phyloP scores from a whole-genome alignment of 2,113 vertebrate species.

The Crotalus viridis region DNA sequence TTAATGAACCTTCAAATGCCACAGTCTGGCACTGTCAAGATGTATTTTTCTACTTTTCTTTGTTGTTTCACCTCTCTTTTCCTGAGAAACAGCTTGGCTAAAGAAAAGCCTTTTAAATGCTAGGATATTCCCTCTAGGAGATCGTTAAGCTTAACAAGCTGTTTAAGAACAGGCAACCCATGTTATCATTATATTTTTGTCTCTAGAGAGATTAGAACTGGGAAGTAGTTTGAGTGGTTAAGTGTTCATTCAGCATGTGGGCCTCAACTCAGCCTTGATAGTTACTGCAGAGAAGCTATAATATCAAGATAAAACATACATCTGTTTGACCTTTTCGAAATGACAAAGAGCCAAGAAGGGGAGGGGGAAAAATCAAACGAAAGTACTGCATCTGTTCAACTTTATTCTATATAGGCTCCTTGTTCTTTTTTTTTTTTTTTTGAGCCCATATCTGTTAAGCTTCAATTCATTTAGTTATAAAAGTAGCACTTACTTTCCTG shows the following conservation, averaged over 20 bases:
- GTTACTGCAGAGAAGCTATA: not conserved
- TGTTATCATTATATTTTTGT: rapidly evolving
- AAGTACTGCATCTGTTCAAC: not conserved
- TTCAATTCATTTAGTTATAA: constrained; percentile 41
- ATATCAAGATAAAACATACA: not conserved
- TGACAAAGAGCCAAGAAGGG: not conserved
- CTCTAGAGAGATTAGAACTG: not conserved
- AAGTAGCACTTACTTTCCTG: constrained; percentile 38
- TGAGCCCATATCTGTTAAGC: constrained; percentile 7
- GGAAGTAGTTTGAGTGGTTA: rapidly evolving
- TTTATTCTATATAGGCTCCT: not conserved
- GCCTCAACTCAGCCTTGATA: not conserved
- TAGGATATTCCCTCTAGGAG: not conserved
- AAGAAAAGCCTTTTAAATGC: rapidly evolving
- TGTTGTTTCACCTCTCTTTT: not conserved
- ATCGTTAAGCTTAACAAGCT: rapidly evolving
- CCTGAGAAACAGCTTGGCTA: not conserved
- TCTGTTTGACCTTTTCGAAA: rapidly evolving
- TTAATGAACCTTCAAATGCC: not conserved
- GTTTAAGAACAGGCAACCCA: rapidly evolving
- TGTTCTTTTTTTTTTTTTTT: not conserved
- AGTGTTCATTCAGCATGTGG: rapidly evolving
- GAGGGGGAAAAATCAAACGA: not conserved
- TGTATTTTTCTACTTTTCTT: not conserved
- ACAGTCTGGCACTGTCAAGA: not conserved